These are phyloP conservation scores for Macaca fascicularis DNA, from an alignment of 2,113 vertebrate species.

Conservation along the genomic window DNA sequence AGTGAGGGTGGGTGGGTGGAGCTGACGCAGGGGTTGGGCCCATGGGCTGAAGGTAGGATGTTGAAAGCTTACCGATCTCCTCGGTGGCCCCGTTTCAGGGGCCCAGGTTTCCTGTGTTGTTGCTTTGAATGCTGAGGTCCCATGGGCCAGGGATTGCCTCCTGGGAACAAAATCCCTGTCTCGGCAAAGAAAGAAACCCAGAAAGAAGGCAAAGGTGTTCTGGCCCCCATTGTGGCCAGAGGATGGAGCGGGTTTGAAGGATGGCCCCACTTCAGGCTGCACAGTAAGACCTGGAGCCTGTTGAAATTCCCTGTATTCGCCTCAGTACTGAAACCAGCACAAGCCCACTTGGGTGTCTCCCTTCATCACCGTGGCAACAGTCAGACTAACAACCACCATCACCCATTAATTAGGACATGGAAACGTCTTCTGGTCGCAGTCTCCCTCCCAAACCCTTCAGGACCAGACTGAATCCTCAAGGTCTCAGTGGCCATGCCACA, in stretches of 20 bases:
- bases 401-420: not conserved
- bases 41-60: not conserved
- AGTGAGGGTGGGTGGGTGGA: not conserved
- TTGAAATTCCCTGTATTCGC: not conserved
- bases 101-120: conserved; percentile 63
- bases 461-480: not conserved
- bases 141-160: conserved; percentile 69
- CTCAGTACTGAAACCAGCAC: not conserved
- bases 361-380: conserved; percentile 19
- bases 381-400: not conserved
- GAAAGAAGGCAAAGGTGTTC: not conserved
- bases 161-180: conserved; percentile 77
- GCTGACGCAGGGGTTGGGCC: not conserved
- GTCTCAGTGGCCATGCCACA: conserved; percentile 43
- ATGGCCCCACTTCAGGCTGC: not conserved
- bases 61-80: conserved; percentile 73
- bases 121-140: conserved; percentile 79
- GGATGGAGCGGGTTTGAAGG: not conserved
- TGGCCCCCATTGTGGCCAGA: conserved; percentile 14
- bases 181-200: conserved; percentile 60
- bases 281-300: not conserved
- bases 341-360: conserved; percentile 2
- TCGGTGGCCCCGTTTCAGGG: conserved; percentile 73
- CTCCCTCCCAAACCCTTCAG: conserved; percentile 5
- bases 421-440: not conserved